Evolutionary conservation across 1,140 invertebrate genomes (phyloP).

Genomic region (Brachionus sp.): DNA sequence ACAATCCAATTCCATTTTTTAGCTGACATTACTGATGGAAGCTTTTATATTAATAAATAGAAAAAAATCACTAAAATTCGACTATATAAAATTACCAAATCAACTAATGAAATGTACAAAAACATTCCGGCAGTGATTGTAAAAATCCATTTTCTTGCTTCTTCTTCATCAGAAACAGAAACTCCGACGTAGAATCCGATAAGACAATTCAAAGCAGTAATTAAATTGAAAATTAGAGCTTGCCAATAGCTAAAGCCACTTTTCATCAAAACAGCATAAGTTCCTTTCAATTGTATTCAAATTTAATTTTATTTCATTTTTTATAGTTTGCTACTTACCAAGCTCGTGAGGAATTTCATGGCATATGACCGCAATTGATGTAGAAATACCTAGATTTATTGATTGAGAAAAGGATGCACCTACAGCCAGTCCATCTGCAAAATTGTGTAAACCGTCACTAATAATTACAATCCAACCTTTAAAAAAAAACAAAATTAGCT

Average conservation of each 20-base stretch:
- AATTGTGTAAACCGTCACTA: constrained; percentile 81
- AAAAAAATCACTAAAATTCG: background rate
- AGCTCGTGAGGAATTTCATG: constrained; percentile 63
- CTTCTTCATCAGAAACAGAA: background rate
- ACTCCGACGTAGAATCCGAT: constrained; percentile 25
- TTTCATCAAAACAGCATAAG: constrained; percentile 40
- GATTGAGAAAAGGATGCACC: constrained; percentile 61
- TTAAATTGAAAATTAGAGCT: constrained; percentile 54
- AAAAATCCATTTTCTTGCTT: constrained; percentile 21
- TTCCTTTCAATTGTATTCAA: constrained; percentile 29
- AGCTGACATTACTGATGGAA: background rate
- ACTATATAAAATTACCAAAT: constrained; percentile 47
- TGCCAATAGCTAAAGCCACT: constrained; percentile 1
- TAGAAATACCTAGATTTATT: constrained; percentile 55
- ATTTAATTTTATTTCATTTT: background rate
- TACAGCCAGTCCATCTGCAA: constrained; percentile 66
- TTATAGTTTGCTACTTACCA: constrained; percentile 51
- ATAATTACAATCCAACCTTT: constrained; percentile 81
- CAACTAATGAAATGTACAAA: constrained; percentile 39
- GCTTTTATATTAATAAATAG: background rate
- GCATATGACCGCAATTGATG: constrained; percentile 60
- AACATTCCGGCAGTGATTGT: constrained; percentile 40
- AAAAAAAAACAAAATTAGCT: background rate
- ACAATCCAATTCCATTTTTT: constrained; percentile 20
- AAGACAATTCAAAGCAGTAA: constrained; percentile 61